Evolutionary conservation across 2,113 vertebrate species (phyloP).

Genomic region (Ramphastos sulfuratus): DNA sequence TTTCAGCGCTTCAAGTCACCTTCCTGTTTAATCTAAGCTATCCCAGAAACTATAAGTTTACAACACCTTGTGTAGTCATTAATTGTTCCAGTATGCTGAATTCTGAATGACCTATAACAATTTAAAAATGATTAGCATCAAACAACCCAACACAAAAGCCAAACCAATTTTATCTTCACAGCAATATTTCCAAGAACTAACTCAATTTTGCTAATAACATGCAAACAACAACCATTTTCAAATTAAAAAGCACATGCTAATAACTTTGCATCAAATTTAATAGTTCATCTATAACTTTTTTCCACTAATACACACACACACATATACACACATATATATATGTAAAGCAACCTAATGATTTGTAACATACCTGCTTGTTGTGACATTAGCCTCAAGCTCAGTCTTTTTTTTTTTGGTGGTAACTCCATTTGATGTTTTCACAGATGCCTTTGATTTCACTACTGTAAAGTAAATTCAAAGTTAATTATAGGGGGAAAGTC

Average conservation of each 20-base stretch:
- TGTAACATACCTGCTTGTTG: constrained; percentile 66
- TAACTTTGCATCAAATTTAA: not conserved
- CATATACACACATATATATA: not conserved
- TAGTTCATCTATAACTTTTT: not conserved
- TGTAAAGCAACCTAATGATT: not conserved
- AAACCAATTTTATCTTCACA: not conserved
- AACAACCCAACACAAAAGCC: not conserved
- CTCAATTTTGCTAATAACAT: not conserved
- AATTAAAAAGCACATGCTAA: not conserved
- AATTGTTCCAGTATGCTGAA: not conserved
- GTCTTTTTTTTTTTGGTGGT: constrained; percentile 68
- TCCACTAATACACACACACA: not conserved
- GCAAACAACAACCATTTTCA: not conserved
- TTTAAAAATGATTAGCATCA: not conserved
- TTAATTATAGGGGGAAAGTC: constrained; percentile 19
- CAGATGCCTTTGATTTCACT: constrained; percentile 70
- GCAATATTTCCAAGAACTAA: not conserved
- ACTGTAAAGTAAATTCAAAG: constrained; percentile 59
- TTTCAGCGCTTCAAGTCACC: not conserved
- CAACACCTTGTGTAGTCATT: not conserved
- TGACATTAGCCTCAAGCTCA: constrained; percentile 59
- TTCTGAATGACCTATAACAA: constrained; percentile 15
- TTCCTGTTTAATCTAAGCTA: not conserved
- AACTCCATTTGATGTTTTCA: constrained; percentile 72
- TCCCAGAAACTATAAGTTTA: not conserved